These are phyloP conservation scores for Paralichthys olivaceus DNA, from an alignment of 2,113 vertebrate genomes.

Conservation along the genomic window DNA sequence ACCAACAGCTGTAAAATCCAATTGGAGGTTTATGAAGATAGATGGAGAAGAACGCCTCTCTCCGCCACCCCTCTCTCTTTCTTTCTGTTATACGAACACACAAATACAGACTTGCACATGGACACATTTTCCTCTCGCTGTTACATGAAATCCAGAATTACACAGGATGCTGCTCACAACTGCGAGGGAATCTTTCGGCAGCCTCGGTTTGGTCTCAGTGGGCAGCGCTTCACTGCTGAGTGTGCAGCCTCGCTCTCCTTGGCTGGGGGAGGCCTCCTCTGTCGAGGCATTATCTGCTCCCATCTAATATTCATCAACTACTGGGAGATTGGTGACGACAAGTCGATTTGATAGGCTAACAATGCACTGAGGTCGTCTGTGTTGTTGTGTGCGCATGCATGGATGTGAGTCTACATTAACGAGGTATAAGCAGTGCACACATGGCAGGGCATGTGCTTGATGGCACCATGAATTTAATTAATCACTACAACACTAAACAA, in stretches of 20 bases:
- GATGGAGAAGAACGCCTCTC: slow-evolving; percentile 53
- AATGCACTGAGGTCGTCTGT: slow-evolving; percentile 55
- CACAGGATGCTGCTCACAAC: slow-evolving; percentile 36
- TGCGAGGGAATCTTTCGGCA: slow-evolving; percentile 54
- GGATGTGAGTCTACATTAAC: slow-evolving; percentile 29
- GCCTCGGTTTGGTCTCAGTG: slow-evolving; percentile 60
- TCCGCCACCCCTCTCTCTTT: slow-evolving; percentile 21
- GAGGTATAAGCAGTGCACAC: slow-evolving; percentile 34
- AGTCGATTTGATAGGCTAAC: slow-evolving; percentile 65
- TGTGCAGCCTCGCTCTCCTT: slow-evolving; percentile 55
- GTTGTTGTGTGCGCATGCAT: slow-evolving; percentile 27
- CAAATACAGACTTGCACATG: slow-evolving; percentile 19
- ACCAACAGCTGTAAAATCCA: slow-evolving; percentile 64
- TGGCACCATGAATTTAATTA: background rate
- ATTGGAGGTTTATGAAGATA: slow-evolving; percentile 60
- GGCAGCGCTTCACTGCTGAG: slow-evolving; percentile 71
- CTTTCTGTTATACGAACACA: slow-evolving; percentile 3
- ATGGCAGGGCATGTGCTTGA: slow-evolving; percentile 51
- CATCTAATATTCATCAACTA: slow-evolving; percentile 80
- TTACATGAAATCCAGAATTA: slow-evolving; percentile 61
- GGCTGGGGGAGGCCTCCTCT: slow-evolving; percentile 67
- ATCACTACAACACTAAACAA: too few relatives aligned
- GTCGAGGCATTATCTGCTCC: slow-evolving; percentile 63
- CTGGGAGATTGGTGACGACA: slow-evolving; percentile 71
- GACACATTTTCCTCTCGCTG: slow-evolving; percentile 29